Conservation (phyloP, 2,797 vertebrate genomes). For the Sitta carolinensis region DNA sequence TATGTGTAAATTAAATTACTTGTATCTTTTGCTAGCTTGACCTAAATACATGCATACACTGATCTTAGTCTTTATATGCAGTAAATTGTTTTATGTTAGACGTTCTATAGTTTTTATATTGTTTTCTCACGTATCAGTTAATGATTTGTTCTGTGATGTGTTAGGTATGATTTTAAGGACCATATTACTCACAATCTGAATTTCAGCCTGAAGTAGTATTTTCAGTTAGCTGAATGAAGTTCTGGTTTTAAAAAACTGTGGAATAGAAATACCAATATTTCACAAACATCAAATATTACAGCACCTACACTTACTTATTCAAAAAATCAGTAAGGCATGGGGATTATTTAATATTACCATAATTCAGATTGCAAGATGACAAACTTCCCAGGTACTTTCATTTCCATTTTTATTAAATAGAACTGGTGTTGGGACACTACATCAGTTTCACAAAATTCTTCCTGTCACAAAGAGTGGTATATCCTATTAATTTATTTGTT, state of each 20-base stretch:
- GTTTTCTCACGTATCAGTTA: neutral
- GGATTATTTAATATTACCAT: neutral
- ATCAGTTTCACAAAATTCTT: neutral
- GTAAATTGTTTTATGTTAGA: neutral
- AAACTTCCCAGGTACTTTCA: neutral
- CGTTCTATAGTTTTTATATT: neutral
- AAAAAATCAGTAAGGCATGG: neutral
- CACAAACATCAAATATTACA: neutral
- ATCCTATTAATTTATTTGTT: neutral
- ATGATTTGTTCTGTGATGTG: neutral
- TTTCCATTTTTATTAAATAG: neutral
- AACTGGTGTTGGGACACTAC: neutral
- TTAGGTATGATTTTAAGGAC: neutral
- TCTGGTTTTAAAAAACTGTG: neutral
- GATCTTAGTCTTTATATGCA: neutral
- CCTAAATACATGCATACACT: neutral
- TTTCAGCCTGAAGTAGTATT: neutral
- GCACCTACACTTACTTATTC: neutral
- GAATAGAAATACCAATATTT: neutral
- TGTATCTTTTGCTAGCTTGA: neutral
- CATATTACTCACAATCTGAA: neutral
- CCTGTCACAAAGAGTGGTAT: neutral
- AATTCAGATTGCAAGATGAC: neutral
- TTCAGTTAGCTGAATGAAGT: neutral
- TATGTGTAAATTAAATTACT: neutral